A percentile compares a stretch with the other conserved stretches of the same genome.
Conservation (phyloP, 2,113 vertebrate species). For the Chloropsis cyanopogon region DNA sequence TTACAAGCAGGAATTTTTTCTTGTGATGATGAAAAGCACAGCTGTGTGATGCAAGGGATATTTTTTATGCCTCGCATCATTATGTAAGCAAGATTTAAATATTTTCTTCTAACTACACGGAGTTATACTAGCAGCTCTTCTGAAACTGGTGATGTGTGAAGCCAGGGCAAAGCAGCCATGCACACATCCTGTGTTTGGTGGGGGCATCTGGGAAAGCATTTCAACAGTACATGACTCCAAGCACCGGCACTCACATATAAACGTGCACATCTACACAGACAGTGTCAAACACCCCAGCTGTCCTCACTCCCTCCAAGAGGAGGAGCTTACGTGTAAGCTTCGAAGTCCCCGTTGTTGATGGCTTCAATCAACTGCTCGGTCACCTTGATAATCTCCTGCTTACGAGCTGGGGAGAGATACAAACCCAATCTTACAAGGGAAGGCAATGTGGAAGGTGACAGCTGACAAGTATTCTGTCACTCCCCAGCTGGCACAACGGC, state of each 20-base stretch:
- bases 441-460: background rate
- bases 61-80: background rate
- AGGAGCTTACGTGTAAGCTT: slow-evolving; percentile 93
- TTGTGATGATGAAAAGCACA: background rate
- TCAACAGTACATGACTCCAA: background rate
- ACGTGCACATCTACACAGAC: background rate
- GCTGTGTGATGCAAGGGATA: background rate
- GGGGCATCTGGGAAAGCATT: background rate
- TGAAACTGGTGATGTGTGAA: background rate
- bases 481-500: background rate
- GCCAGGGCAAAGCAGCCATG: background rate
- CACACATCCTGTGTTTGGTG: background rate
- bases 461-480: background rate
- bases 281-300: background rate
- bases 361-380: slow-evolving; percentile 97
- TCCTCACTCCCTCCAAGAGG: background rate
- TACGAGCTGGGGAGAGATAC: slow-evolving; percentile 79
- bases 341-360: slow-evolving; percentile 98
- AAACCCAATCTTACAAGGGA: background rate
- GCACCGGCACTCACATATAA: background rate
- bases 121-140: background rate
- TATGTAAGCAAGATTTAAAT: background rate
- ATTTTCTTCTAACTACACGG: background rate
- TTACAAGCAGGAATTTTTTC: background rate
- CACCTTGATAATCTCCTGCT: slow-evolving; percentile 98